Percentiles rank a stretch among this genome's conserved stretches.
These are phyloP conservation scores for Gryon sp. DNA, from an alignment of 1,140 invertebrate genomes.

Conservation along the genomic window DNA sequence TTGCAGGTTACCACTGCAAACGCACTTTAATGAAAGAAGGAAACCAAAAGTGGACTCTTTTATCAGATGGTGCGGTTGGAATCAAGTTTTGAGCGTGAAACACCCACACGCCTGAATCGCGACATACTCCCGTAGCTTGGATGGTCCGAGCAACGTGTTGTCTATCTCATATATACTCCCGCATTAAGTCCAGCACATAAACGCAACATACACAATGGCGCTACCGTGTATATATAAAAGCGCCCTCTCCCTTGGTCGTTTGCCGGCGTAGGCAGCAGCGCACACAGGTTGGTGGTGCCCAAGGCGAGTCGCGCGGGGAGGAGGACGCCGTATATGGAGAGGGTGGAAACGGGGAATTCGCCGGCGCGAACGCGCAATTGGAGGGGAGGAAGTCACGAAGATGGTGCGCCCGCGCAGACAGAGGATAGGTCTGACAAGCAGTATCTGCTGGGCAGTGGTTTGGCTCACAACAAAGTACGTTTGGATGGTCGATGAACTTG, in stretches of 20 bases:
- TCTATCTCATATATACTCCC: conserved; percentile 42
- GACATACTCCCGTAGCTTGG: conserved; percentile 18
- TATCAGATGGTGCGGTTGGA: too few species aligned
- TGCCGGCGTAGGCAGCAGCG: conserved; percentile 11
- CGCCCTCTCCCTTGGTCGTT: conserved; percentile 12
- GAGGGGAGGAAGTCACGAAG: conserved; percentile 58
- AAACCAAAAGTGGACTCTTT: too few species aligned
- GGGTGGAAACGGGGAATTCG: conserved; percentile 66
- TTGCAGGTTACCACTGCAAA: too few species aligned
- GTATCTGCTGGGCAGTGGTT: conserved; percentile 76
- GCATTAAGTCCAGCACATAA: conserved; percentile 31
- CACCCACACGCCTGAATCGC: conserved; percentile 16
- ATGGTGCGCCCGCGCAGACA: conserved; percentile 57
- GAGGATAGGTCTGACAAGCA: too few species aligned
- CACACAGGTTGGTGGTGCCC: conserved; percentile 67
- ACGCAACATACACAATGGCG: conserved; percentile 30
- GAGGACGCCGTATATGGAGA: conserved; percentile 31
- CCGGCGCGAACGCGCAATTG: conserved; percentile 58
- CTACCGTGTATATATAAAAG: conserved; percentile 31
- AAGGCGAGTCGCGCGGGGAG: conserved; percentile 65
- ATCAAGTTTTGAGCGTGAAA: conserved; percentile 14
- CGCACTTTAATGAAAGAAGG: too few species aligned
- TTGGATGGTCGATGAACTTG: conserved; percentile 47
- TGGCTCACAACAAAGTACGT: conserved; percentile 51
- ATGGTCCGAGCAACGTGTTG: conserved; percentile 15